phyloP scores from a whole-genome alignment of 2,888 invertebrate genomes.

The Cenopis cana region DNA sequence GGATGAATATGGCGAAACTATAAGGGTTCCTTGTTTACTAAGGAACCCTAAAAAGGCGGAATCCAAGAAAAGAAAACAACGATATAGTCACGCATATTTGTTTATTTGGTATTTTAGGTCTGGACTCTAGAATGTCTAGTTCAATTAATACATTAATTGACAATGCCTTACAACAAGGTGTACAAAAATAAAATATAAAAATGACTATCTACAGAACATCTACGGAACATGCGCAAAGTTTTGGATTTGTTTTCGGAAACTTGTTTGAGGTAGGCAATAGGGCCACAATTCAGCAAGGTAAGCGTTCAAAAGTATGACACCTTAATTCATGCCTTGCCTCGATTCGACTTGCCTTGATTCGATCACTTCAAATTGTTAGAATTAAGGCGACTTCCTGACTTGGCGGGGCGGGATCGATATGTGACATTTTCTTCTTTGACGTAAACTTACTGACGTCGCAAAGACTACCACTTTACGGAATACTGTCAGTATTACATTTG shows the following conservation, averaged over 20 bases:
- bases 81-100: constrained; percentile 73
- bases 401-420: no score
- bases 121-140: constrained; percentile 39
- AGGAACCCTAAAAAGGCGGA: no score
- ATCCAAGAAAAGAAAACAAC: constrained; percentile 53
- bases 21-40: no score
- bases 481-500: no score
- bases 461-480: no score
- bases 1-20: no score
- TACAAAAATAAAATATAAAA: constrained; percentile 80
- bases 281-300: background rate
- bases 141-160: constrained; percentile 80
- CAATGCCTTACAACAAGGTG: constrained; percentile 72
- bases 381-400: no score
- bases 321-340: no score
- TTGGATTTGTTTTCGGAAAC: background rate
- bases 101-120: constrained; percentile 62
- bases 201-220: constrained; percentile 65
- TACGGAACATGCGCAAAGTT: constrained; percentile 39
- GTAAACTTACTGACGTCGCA: no score
- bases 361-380: no score
- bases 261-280: constrained; percentile 20
- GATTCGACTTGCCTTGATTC: no score
- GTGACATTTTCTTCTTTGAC: no score
- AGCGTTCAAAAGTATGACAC: background rate